These are phyloP conservation scores for Leptobrachium leishanense DNA, from an alignment of 2,113 vertebrate species.

Conservation along the genomic window DNA sequence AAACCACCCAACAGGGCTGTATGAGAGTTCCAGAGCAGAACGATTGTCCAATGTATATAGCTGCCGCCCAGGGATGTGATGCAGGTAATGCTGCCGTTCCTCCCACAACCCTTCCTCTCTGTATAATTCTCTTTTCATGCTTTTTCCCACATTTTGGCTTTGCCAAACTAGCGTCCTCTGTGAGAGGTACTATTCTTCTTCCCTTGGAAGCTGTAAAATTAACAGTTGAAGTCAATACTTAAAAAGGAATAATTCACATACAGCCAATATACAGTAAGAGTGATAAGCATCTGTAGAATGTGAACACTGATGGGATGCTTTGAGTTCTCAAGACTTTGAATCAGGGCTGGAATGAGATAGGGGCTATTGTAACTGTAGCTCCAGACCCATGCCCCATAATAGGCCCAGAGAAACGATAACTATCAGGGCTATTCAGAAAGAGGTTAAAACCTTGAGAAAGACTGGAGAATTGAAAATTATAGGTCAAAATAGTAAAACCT, in stretches of 20 bases:
- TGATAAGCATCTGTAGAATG: too few relatives aligned
- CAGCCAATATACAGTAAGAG: not conserved
- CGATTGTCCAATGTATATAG: slow-evolving; percentile 78
- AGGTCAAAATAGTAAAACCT: too few relatives aligned
- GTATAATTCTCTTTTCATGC: slow-evolving; percentile 77
- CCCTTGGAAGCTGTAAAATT: slow-evolving; percentile 16
- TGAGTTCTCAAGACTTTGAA: too few relatives aligned
- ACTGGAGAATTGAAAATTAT: too few relatives aligned
- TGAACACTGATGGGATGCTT: not conserved
- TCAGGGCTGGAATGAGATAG: too few relatives aligned
- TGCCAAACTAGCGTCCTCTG: not conserved
- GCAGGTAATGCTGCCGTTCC: slow-evolving; percentile 80
- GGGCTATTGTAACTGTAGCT: too few relatives aligned
- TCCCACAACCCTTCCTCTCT: slow-evolving; percentile 78
- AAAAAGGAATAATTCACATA: not conserved
- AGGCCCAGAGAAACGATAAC: too few relatives aligned
- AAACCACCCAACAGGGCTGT: slow-evolving; percentile 89
- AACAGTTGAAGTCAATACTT: not conserved
- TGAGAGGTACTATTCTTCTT: not conserved
- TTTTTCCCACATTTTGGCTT: slow-evolving; percentile 75
- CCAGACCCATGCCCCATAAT: too few relatives aligned
- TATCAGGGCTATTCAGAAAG: too few relatives aligned
- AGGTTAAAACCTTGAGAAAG: too few relatives aligned
- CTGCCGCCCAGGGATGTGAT: slow-evolving; percentile 89
- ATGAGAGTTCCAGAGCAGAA: slow-evolving; percentile 88